Conservation (phyloP, 2,888 invertebrate genomes). For the Nemurella pictetii region DNA sequence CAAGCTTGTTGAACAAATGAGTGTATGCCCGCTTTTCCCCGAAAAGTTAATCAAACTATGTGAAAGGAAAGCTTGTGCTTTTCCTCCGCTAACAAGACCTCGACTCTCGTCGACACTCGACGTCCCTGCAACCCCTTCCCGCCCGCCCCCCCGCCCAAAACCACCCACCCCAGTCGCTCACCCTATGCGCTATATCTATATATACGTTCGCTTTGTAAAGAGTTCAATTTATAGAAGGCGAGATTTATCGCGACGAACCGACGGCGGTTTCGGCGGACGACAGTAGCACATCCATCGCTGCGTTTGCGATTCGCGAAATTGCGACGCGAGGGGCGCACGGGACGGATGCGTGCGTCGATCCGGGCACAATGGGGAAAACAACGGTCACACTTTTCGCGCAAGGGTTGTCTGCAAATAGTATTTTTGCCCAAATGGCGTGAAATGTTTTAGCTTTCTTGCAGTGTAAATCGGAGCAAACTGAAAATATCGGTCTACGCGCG, state of each 20-base stretch:
- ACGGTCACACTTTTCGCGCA: background rate
- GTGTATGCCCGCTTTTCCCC: conserved; percentile 43
- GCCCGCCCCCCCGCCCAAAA: background rate
- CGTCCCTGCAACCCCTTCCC: background rate
- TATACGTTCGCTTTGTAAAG: conserved; percentile 30
- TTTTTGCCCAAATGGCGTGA: background rate
- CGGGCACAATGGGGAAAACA: background rate
- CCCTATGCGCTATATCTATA: background rate
- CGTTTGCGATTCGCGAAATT: too few relatives aligned
- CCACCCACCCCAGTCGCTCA: background rate
- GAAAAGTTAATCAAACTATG: conserved; percentile 52
- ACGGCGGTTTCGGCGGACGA: background rate
- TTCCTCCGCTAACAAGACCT: background rate
- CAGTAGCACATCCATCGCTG: background rate
- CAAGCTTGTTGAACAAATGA: conserved; percentile 57
- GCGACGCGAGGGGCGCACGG: too few relatives aligned
- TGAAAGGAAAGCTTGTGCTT: conserved; percentile 33
- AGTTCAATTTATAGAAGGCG: conserved; percentile 34
- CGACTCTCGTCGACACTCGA: background rate
- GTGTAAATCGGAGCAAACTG: too few relatives aligned
- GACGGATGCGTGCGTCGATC: background rate
- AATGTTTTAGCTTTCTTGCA: too few relatives aligned
- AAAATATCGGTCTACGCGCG: too few relatives aligned
- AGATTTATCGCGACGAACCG: conserved; percentile 30
- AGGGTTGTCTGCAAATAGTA: too few relatives aligned